Percentiles rank a stretch among this genome's conserved stretches.
Conservation (phyloP, 2,888 invertebrate genomes). For the Drosophila eohydei region DNA sequence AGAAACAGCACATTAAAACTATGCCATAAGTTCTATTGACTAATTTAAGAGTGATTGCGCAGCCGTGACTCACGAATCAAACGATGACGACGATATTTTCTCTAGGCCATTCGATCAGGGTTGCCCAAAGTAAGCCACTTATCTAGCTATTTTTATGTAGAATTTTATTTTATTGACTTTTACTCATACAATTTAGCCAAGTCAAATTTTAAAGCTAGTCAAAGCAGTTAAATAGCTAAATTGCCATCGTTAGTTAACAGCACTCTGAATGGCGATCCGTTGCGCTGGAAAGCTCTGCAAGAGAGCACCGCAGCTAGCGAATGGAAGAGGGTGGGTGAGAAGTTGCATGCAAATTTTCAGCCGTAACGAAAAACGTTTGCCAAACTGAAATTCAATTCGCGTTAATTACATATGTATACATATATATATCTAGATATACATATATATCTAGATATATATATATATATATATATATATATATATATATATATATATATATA, state of each 20-base stretch:
- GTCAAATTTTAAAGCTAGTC: background rate
- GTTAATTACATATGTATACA: conserved; percentile 21
- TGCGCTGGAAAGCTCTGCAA: conserved; percentile 16
- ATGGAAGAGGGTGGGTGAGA: background rate
- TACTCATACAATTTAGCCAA: background rate
- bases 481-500: conserved; percentile 9
- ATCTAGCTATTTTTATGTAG: background rate
- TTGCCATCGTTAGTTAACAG: background rate
- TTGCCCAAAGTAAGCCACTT: background rate
- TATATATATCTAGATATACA: background rate
- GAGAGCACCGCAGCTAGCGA: background rate
- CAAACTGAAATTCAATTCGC: conserved; percentile 37
- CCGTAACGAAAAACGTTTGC: conserved; percentile 21
- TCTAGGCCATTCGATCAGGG: conserved; percentile 14
- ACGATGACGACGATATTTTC: conserved; percentile 20
- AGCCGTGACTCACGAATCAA: conserved; percentile 38
- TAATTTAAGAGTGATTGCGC: conserved; percentile 13
- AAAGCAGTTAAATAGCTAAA: background rate
- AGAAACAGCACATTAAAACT: conserved; percentile 5
- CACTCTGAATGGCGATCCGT: conserved; percentile 26
- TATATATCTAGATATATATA: conserved; percentile 8
- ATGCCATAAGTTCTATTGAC: conserved; percentile 12
- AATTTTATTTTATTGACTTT: background rate
- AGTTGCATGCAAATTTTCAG: conserved; percentile 25
- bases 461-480: conserved; percentile 19